Evolutionary conservation across 2,888 invertebrate species (phyloP), one percentile per base, ranked within the genome.

Genomic region (Hypomecis punctinalis): DNA sequence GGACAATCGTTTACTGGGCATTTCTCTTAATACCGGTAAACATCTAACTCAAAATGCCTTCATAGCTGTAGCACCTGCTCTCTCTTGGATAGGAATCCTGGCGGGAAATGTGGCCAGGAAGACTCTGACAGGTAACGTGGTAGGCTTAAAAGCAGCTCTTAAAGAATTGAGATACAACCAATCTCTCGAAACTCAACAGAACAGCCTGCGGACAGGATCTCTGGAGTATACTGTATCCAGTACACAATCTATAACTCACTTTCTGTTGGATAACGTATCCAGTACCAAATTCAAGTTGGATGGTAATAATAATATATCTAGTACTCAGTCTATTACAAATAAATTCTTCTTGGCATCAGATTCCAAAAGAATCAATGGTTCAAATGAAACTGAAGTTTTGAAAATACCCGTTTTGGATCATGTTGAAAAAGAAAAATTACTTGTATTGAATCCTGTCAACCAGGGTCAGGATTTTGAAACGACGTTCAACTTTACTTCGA

Each of bases 11-110:
- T 70, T 88, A 55, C 58, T 84, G 48, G 85, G 84, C 5, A 75
- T 84, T 9, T 76, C 76, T 42, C 72, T 73, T 11, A 62, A 54
- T 42, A 63, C 66, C n/a, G 61, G 59, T 35, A 79, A 82, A 58
- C 48, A 45, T 59, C 53, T 64, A 36, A 62, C 67, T 35, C 80
- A 82, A 66, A 71, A 70, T 35, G 59, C 69, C 6, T 86, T 83
- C 39, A 75, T 76, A 48, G 76, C 84, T 5, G 42, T 83, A 49
- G 73, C 63, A 3, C 80, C 84, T 1, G 66, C 71, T n/a, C 69
- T 81, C 0, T 52, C 70, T 37, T 88, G 88, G 88, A 80, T 87
- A 33, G 66, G 59, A 63, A 61, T 74, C 5, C 75, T 72, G 4
- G 52, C 68, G 9, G 10, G 0, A 5, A 40, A 37, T 7, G 6